These are phyloP conservation scores for Patella ulyssiponensis DNA, from an alignment of 2,888 invertebrate species.

Conservation along the genomic window DNA sequence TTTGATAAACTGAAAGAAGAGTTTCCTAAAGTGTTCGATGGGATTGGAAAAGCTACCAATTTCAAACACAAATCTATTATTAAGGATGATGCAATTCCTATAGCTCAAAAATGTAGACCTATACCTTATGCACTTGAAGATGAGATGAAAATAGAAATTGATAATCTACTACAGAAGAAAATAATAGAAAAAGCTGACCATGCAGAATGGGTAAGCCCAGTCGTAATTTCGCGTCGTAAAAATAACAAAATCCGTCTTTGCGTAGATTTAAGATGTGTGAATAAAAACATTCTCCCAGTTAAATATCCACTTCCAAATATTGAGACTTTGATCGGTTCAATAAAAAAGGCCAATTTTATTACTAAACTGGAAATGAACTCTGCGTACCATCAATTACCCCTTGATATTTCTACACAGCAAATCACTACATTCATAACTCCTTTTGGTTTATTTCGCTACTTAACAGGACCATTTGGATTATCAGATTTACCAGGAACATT, in stretches of 20 bases:
- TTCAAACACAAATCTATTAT: background rate
- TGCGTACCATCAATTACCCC: background rate
- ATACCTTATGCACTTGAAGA: background rate
- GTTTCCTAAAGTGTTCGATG: background rate
- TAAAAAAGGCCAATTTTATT: background rate
- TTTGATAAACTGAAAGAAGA: background rate
- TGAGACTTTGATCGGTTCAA: background rate
- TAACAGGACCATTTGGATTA: background rate
- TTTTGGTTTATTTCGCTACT: background rate
- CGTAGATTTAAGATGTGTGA: background rate
- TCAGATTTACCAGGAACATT: background rate
- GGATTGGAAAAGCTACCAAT: background rate
- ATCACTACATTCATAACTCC: background rate
- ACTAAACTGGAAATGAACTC: background rate
- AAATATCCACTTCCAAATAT: background rate
- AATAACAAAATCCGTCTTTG: background rate
- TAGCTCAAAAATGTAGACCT: background rate
- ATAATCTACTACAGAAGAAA: background rate
- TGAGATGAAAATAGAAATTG: background rate
- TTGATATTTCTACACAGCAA: background rate
- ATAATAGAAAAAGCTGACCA: conserved; percentile 1
- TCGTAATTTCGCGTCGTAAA: conserved; percentile 3
- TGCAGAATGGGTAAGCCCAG: background rate
- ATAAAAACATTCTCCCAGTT: background rate
- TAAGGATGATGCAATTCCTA: background rate